Percentiles rank a stretch among this genome's conserved stretches.
Conservation (phyloP, 2,797 vertebrate species). For the Gymnocypris eckloni region DNA sequence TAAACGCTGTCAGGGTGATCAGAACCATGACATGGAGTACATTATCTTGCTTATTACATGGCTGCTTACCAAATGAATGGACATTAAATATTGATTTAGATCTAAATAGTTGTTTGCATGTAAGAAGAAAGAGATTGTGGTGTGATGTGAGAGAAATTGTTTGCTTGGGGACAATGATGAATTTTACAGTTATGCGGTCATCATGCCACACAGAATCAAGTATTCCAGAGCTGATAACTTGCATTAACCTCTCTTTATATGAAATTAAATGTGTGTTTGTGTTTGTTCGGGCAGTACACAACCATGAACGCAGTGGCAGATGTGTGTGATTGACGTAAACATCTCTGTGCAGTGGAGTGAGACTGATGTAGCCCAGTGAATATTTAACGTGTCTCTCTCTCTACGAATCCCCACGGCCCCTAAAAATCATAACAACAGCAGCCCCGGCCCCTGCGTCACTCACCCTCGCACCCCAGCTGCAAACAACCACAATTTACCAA, state of each 20-base stretch:
- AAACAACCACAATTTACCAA: constrained; percentile 31
- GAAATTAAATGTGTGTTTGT: constrained; percentile 45
- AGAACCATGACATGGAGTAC: not conserved
- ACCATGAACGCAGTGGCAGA: constrained; percentile 40
- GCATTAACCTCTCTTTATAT: constrained; percentile 22
- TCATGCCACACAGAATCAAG: constrained; percentile 2
- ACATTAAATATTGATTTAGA: not conserved
- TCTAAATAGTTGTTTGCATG: not conserved
- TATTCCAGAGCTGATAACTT: constrained; percentile 32
- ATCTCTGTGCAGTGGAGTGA: constrained; percentile 71
- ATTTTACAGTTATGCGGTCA: not conserved
- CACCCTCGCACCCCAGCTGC: constrained; percentile 35
- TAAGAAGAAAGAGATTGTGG: constrained; percentile 3
- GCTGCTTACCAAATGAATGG: not conserved
- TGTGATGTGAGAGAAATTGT: not conserved
- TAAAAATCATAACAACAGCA: constrained; percentile 37
- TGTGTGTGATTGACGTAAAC: constrained; percentile 63
- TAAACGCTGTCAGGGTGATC: not conserved
- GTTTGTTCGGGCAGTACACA: constrained; percentile 25
- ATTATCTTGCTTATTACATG: not conserved
- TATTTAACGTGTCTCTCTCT: constrained; percentile 72
- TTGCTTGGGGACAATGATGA: not conserved
- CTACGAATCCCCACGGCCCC: constrained; percentile 7
- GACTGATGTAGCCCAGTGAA: constrained; percentile 72
- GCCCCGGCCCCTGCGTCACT: constrained; percentile 21